Evolutionary conservation across 2,797 vertebrate species (phyloP).

Genomic region (Agapornis canus): DNA sequence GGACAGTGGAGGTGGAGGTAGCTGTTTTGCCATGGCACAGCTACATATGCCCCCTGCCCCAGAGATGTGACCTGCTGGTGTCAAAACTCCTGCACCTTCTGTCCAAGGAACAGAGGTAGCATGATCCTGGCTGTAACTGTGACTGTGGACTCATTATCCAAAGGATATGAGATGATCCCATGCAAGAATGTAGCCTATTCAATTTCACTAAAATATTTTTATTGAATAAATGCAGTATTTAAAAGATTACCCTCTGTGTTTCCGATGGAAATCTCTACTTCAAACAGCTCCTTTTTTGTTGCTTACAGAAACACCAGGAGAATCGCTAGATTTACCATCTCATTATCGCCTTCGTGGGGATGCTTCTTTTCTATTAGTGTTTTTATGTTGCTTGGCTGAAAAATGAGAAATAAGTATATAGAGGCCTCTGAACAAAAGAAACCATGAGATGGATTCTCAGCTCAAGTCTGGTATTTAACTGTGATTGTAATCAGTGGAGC

Average conservation of each 20-base stretch:
- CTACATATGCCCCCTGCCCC: background rate
- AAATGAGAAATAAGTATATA: conserved; percentile 33
- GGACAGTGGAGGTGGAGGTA: background rate
- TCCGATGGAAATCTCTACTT: conserved; percentile 12
- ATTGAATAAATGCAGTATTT: conserved; percentile 38
- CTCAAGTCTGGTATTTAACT: background rate
- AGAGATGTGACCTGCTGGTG: background rate
- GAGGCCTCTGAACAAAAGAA: conserved; percentile 36
- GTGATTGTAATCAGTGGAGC: background rate
- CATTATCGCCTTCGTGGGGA: conserved; percentile 61
- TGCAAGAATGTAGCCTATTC: background rate
- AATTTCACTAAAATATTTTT: background rate
- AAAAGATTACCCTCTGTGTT: conserved; percentile 38
- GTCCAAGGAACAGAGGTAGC: background rate
- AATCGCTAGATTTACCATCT: conserved; percentile 58
- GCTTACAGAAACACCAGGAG: conserved; percentile 42
- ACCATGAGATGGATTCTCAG: background rate
- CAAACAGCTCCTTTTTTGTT: conserved; percentile 46
- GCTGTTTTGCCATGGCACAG: background rate
- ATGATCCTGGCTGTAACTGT: background rate
- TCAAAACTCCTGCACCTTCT: background rate
- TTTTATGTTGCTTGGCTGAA: conserved; percentile 48
- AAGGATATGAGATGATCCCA: background rate
- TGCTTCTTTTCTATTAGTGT: conserved; percentile 58
- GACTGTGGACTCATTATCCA: background rate